Evolutionary conservation across 2,113 vertebrate genomes (phyloP), one percentile per base, ranked within the genome.

Genomic region (Nibea coibor): DNA sequence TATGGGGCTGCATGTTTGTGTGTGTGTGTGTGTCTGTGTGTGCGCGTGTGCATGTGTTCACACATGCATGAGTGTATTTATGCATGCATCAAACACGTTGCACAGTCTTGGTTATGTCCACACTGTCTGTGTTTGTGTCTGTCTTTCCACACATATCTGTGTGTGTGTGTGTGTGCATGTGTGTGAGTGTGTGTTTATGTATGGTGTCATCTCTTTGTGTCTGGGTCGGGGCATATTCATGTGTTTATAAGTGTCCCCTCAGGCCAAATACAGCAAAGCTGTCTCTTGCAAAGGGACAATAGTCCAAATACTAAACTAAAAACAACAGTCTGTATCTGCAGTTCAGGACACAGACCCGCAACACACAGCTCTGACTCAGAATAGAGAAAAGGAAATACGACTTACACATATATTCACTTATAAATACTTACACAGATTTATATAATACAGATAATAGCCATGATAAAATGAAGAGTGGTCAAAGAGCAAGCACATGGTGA

Each of bases 151-250:
- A 69, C 50, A 78, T 84, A 73, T 78, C 43, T 81, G 66, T 80
- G 58, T 78, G 78, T 80, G 69, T 72, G 61, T 76, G 80, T 89
- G 74, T 12, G 43, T 45, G 57, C 53, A 75, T 66, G 68, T 62
- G 64, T 78, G 69, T 75, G 70, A 72, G 74, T 16, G 82, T 88
- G 84, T 90, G 87, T 85, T 87, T 91, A 81, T 87, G 86, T 80
- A 77, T 43, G 79, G 91, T 92, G 92, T 87, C 88, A 93, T 92
- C 89, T 93, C 93, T 95, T 95, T 94, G 94, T 94, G 94, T 95
- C 93, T 95, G 89, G 92, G 87, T 91, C 69, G 88, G 75, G 88
- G 80, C 89, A 93, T 91, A 91, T 91, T 92, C 88, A 90, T 86
- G 87, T 90, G 91, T 91, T 87, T 91, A 82, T 92, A 92, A 91